Evolutionary conservation across 2,888 invertebrate species (phyloP).

Genomic region (Lasiommata megera): DNA sequence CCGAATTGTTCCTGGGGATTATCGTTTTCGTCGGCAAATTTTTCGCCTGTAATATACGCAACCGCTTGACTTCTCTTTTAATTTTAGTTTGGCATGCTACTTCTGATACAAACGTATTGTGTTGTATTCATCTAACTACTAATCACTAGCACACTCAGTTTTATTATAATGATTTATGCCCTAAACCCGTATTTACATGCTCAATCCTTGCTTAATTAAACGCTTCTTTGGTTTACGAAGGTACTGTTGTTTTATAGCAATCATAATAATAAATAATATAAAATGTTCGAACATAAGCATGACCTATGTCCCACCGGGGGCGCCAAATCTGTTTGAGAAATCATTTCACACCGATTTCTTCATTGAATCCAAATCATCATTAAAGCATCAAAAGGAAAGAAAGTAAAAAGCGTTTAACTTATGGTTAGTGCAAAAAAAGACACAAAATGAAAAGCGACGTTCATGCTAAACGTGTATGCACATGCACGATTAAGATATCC

Average conservation of each 20-base stretch:
- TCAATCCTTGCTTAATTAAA: slow-evolving; percentile 29
- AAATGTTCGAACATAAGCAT: slow-evolving; percentile 39
- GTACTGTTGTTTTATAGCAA: slow-evolving; percentile 1
- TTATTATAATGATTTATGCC: slow-evolving; percentile 36
- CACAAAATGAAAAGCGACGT: slow-evolving; percentile 53
- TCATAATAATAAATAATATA: slow-evolving; percentile 14
- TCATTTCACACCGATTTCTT: slow-evolving; percentile 74
- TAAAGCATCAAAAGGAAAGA: slow-evolving; percentile 53
- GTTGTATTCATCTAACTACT: slow-evolving; percentile 20
- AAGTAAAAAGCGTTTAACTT: slow-evolving; percentile 53
- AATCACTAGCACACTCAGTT: slow-evolving; percentile 30
- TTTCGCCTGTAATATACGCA: slow-evolving; percentile 74
- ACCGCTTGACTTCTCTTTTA: slow-evolving; percentile 51
- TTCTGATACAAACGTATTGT: slow-evolving; percentile 22
- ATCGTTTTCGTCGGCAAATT: slow-evolving; percentile 71
- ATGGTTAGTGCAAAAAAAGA: slow-evolving; percentile 60
- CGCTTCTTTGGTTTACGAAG: slow-evolving; percentile 15
- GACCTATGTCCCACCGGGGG: slow-evolving; percentile 73
- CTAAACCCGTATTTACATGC: slow-evolving; percentile 47
- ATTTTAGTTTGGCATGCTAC: slow-evolving; percentile 35
- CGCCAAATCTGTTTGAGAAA: slow-evolving; percentile 69
- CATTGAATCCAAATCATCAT: slow-evolving; percentile 47
- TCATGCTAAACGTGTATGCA: slow-evolving; percentile 30
- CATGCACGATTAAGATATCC: slow-evolving; percentile 45
- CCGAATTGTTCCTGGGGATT: slow-evolving; percentile 62